phyloP scores from a whole-genome alignment of 2,113 vertebrate genomes.

The Malurus elegans region DNA sequence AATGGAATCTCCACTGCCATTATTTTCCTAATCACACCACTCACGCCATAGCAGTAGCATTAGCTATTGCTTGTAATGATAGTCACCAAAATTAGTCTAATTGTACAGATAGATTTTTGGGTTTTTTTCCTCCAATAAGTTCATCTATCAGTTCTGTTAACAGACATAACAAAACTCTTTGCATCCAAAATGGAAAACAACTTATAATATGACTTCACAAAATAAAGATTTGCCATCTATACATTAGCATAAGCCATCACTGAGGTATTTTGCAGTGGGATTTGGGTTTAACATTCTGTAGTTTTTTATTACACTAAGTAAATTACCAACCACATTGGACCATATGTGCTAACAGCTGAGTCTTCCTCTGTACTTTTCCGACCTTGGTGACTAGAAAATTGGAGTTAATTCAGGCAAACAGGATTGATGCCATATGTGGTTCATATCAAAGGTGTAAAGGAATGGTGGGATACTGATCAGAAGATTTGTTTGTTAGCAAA shows the following conservation, averaged over 20 bases:
- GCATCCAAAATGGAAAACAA: not conserved
- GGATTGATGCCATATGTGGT: conserved; percentile 58
- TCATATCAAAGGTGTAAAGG: conserved; percentile 42
- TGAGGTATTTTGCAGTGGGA: not conserved
- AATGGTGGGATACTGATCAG: conserved; percentile 19
- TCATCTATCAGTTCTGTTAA: not conserved
- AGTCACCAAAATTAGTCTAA: not conserved
- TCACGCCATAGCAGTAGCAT: not conserved
- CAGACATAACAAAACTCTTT: not conserved
- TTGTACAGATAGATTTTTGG: not conserved
- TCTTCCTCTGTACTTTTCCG: conserved; percentile 51
- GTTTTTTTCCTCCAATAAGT: not conserved
- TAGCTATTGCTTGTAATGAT: not conserved
- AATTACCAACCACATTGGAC: conserved; percentile 58
- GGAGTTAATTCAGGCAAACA: conserved; percentile 67
- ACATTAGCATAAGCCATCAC: not conserved
- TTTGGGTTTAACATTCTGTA: conserved; percentile 33
- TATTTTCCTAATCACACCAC: not conserved
- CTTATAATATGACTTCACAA: not conserved
- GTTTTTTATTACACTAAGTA: conserved; percentile 51
- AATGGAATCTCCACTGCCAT: not conserved
- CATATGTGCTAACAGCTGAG: conserved; percentile 71
- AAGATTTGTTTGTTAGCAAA: conserved; percentile 48
- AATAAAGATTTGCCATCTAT: not conserved
- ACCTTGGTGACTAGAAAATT: conserved; percentile 68